These are phyloP conservation scores for Salminus brasiliensis DNA, from an alignment of 2,113 vertebrate species.

Conservation along the genomic window DNA sequence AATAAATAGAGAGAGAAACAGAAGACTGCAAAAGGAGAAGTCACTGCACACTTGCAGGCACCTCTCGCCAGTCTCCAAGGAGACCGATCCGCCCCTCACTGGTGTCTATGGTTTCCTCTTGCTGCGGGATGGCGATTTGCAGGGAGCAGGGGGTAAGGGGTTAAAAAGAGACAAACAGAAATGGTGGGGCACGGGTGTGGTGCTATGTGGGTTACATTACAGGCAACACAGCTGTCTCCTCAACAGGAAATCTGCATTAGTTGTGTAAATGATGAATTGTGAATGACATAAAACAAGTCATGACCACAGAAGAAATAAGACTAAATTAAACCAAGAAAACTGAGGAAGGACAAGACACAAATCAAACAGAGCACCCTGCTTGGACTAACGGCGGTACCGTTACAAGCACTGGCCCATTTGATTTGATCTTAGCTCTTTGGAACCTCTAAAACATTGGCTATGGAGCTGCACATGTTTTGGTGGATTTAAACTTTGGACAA, in stretches of 20 bases:
- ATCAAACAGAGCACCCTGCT: conserved; percentile 10
- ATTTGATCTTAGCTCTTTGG: conserved; percentile 52
- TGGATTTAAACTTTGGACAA: conserved; percentile 45
- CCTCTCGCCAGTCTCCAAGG: conserved; percentile 86
- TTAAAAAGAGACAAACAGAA: conserved; percentile 50
- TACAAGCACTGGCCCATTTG: conserved; percentile 42
- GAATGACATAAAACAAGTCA: conserved; percentile 25
- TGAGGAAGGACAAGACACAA: conserved; percentile 29
- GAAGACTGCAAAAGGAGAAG: conserved; percentile 51
- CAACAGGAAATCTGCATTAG: conserved; percentile 59
- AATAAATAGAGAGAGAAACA: conserved; percentile 51
- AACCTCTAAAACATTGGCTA: conserved; percentile 47
- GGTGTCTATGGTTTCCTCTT: conserved; percentile 75
- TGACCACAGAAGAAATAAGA: conserved; percentile 11
- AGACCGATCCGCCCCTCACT: conserved; percentile 82
- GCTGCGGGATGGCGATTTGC: conserved; percentile 68
- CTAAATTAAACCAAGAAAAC: conserved; percentile 32
- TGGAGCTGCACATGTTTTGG: conserved; percentile 65
- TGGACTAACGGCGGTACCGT: not conserved
- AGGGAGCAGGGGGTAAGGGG: not conserved
- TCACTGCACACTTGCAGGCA: conserved; percentile 75
- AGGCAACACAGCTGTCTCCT: conserved; percentile 40
- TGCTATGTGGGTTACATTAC: conserved; percentile 11
- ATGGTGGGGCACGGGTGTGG: not conserved
- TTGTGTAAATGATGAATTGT: conserved; percentile 43